phyloP scores from a whole-genome alignment of 2,888 invertebrate genomes.

The Apodemia zela region DNA sequence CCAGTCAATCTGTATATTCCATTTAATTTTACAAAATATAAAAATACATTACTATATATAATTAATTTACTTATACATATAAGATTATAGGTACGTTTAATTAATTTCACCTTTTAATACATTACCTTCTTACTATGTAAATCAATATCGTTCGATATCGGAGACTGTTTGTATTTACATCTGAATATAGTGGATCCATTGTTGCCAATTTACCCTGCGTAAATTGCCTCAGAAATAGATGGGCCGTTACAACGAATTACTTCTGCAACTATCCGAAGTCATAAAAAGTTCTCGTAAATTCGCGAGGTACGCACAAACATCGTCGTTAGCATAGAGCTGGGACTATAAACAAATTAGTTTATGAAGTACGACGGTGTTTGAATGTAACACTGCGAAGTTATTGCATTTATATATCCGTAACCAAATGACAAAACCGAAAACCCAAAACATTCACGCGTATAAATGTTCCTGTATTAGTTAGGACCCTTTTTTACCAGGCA shows the following conservation, averaged over 20 bases:
- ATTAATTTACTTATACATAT: too few relatives aligned
- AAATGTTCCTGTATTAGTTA: too few relatives aligned
- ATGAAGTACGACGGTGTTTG: slow-evolving; percentile 18
- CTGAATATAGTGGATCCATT: neutral
- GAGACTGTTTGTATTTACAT: neutral
- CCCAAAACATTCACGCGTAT: too few relatives aligned
- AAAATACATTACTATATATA: too few relatives aligned
- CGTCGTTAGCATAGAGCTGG: slow-evolving; percentile 17
- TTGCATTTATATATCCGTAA: neutral
- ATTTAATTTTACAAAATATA: too few relatives aligned
- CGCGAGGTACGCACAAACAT: slow-evolving; percentile 27
- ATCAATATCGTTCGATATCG: too few relatives aligned
- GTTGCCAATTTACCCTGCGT: neutral
- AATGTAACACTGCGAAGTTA: neutral
- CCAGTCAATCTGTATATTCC: too few relatives aligned
- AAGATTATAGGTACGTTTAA: too few relatives aligned
- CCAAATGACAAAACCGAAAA: too few relatives aligned
- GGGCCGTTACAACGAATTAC: slow-evolving; percentile 34
- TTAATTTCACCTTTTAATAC: too few relatives aligned
- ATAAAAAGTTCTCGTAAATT: slow-evolving; percentile 38
- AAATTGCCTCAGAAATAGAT: slow-evolving; percentile 27
- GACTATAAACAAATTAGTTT: slow-evolving; percentile 30
- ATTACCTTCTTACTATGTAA: too few relatives aligned
- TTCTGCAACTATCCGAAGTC: slow-evolving; percentile 31
- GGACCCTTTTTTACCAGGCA: too few relatives aligned